Conservation (phyloP, 1,140 invertebrate species). For the Leptestheria dahalacensis region DNA sequence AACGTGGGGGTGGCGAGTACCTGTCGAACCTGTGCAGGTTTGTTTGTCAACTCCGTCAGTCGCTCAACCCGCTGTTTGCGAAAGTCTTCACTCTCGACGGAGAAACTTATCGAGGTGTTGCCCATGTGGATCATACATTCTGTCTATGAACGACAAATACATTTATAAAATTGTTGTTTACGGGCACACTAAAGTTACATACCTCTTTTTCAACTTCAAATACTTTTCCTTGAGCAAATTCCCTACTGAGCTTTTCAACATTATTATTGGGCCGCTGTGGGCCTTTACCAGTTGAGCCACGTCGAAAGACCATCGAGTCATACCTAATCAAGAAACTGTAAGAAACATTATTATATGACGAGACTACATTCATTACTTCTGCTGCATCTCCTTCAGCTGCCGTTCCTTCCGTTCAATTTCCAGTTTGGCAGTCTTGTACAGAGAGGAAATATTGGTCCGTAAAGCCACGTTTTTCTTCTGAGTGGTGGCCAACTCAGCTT, state of each 20-base stretch:
- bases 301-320: neutral
- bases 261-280: neutral
- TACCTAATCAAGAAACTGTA: neutral
- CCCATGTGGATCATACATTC: neutral
- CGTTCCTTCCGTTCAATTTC: slow-evolving; percentile 14
- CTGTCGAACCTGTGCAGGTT: neutral
- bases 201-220: neutral
- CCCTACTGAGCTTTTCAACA: neutral
- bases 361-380: neutral
- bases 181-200: neutral
- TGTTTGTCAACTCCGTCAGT: neutral
- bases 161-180: neutral
- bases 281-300: neutral
- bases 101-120: neutral
- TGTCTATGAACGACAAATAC: neutral
- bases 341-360: neutral
- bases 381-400: slow-evolving; percentile 10
- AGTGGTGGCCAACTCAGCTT: neutral
- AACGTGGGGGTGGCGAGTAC: neutral
- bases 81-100: neutral
- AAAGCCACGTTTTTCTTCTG: slow-evolving; percentile 2
- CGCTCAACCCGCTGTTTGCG: neutral
- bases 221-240: neutral
- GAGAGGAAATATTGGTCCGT: slow-evolving; percentile 4
- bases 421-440: slow-evolving; percentile 10